These are phyloP conservation scores for Cepaea nemoralis DNA, from an alignment of 1,140 invertebrate genomes.

Conservation along the genomic window DNA sequence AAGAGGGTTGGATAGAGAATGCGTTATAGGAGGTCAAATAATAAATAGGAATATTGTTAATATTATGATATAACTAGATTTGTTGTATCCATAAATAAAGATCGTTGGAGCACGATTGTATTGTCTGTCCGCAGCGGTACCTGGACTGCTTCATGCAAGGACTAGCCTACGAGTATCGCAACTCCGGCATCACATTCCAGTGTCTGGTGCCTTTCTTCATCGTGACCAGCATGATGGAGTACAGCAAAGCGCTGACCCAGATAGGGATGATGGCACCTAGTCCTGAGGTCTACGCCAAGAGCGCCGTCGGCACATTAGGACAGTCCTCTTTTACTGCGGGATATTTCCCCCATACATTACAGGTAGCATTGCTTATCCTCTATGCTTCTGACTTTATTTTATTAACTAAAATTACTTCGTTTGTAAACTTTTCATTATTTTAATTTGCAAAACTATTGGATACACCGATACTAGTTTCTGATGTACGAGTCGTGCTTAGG, in stretches of 20 bases:
- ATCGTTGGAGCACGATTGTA: too few relatives aligned
- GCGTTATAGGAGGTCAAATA: too few relatives aligned
- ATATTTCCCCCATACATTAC: conserved; percentile 89
- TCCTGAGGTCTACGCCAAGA: conserved; percentile 81
- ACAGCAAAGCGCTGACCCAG: conserved; percentile 80
- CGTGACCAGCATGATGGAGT: conserved; percentile 90
- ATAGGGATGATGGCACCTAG: conserved; percentile 84
- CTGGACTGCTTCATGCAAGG: conserved; percentile 84
- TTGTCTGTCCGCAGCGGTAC: conserved; percentile 60
- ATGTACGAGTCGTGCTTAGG: too few relatives aligned
- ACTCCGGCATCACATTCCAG: conserved; percentile 84
- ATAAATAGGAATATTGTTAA: too few relatives aligned
- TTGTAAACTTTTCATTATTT: not conserved
- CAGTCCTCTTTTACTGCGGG: conserved; percentile 84
- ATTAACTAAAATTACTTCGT: too few relatives aligned
- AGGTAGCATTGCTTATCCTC: conserved; percentile 72
- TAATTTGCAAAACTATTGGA: too few relatives aligned
- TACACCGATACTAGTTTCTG: too few relatives aligned
- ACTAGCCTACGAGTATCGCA: conserved; percentile 83
- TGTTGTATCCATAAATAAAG: too few relatives aligned
- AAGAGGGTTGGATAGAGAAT: too few relatives aligned
- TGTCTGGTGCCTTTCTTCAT: conserved; percentile 89
- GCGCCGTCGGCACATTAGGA: conserved; percentile 85
- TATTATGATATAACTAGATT: too few relatives aligned
- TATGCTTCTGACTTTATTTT: too few relatives aligned